phyloP scores from a whole-genome alignment of 2,888 invertebrate species.

The Eurois occulta region DNA sequence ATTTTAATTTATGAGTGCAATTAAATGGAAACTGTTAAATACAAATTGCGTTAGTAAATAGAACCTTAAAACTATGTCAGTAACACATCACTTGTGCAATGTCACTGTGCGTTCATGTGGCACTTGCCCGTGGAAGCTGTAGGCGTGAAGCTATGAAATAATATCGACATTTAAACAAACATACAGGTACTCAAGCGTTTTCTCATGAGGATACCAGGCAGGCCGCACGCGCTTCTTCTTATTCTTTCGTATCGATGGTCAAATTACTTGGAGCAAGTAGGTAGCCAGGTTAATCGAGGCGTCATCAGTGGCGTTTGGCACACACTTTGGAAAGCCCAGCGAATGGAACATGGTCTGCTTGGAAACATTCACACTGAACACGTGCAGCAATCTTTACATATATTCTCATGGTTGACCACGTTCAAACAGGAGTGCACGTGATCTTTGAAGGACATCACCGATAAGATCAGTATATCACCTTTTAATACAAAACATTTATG shows the following conservation, averaged over 20 bases:
- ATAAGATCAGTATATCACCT: slow-evolving; percentile 15
- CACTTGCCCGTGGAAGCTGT: too few species aligned
- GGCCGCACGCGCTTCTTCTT: not conserved
- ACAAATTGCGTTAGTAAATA: too few species aligned
- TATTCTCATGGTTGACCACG: not conserved
- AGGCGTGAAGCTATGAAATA: too few species aligned
- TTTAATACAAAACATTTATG: slow-evolving; percentile 1
- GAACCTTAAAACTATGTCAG: too few species aligned
- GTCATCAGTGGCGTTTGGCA: too few species aligned
- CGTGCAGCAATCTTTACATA: not conserved
- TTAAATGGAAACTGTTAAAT: too few species aligned
- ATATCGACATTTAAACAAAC: too few species aligned
- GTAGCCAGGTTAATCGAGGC: too few species aligned
- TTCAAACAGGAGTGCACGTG: not conserved
- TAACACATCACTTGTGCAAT: too few species aligned
- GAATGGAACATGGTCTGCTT: not conserved
- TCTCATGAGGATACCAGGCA: not conserved
- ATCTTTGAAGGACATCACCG: slow-evolving; percentile 2
- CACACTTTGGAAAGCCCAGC: not conserved
- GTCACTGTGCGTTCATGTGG: too few species aligned
- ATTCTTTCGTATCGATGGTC: not conserved
- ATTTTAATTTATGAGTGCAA: too few species aligned
- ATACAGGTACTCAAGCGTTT: not conserved
- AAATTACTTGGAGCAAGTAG: not conserved
- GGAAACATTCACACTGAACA: not conserved